phyloP scores from a whole-genome alignment of 2,113 vertebrate species.

The Scalopus aquaticus region DNA sequence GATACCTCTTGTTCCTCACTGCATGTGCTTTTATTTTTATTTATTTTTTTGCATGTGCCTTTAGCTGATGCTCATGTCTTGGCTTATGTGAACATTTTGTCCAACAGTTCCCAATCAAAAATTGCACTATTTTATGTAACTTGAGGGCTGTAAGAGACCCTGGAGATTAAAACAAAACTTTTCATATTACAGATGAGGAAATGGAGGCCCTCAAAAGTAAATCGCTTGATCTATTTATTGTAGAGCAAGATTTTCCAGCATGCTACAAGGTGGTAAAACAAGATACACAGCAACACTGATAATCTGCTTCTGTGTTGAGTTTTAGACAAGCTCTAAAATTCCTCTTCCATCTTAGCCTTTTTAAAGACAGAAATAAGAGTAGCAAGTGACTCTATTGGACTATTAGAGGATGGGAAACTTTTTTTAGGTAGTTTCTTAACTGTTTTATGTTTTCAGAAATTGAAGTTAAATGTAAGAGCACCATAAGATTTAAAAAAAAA shows the following conservation, averaged over 20 bases:
- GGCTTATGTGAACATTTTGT: conserved; percentile 46
- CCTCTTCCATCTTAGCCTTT: neutral
- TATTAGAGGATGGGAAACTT: neutral
- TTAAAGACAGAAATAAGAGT: conserved; percentile 14
- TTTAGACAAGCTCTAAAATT: conserved; percentile 29
- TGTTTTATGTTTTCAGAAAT: conserved; percentile 54
- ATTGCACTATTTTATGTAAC: neutral
- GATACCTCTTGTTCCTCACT: neutral
- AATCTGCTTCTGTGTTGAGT: neutral
- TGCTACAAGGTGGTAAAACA: neutral
- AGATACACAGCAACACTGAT: neutral
- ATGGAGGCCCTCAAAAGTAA: neutral
- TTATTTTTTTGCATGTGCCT: neutral
- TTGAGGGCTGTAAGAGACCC: neutral
- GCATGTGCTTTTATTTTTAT: conserved; percentile 11
- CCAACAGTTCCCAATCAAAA: conserved; percentile 23
- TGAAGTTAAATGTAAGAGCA: conserved; percentile 11
- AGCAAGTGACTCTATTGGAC: neutral
- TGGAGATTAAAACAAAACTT: conserved; percentile 40
- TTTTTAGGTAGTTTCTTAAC: conserved; percentile 7
- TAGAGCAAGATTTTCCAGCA: conserved; percentile 22
- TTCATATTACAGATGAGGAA: conserved; percentile 35
- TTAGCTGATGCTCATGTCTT: conserved; percentile 1
- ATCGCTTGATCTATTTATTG: conserved; percentile 30
- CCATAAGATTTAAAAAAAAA: neutral